Base-by-base conservation (phyloP, 1,140 invertebrate species). In the Argopecten irradians region DNA sequence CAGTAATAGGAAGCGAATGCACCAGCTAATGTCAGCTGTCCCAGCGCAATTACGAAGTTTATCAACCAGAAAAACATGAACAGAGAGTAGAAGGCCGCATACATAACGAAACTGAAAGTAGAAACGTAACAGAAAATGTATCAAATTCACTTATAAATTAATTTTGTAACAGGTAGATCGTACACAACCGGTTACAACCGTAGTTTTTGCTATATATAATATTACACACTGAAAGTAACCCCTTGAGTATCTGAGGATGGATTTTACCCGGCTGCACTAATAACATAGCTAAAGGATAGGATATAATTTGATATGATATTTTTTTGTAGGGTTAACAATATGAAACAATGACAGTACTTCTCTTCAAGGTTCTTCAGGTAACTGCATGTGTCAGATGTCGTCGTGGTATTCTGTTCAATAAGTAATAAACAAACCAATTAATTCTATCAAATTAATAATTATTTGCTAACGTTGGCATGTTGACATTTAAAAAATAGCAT, bases 1-100 rank as follows among this genome's bases (percentile, higher is more conserved):
- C 98, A 99, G 95, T 99, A 99, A 97, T 98, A 99, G 0, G 97
- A 97, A 19, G 98, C 96, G 95, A 97, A 97, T 2, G 96, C 96
- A 32, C 97, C 97, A 2, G 98, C 98, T 55, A 99, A 94, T 34
- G 98, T 97, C 97, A 99, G 98, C 94, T 99, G 97, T 19, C 97
- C 97, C 9, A 99, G 96, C 19, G 97, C 98, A 9, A 97, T 97
- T n/a, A 98, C 96, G 94, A 99, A 99, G 95, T 98, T 98, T 92
- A 97, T 96, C 14, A 97, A 93, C 99, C 99, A 99, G 91, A 99
- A 97, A 88, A 98, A 97, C 33, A 97, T 98, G 93, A 99, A 97
- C 0, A 98, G 93, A 94, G 99, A 99, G 93, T 96, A 98, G 94
- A 94, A 95, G 95, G 98, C 97, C 7, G 95, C 91, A 87, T 95